These are phyloP conservation scores for Ceratina australensis DNA, from an alignment of 1,140 invertebrate genomes.

Conservation along the genomic window DNA sequence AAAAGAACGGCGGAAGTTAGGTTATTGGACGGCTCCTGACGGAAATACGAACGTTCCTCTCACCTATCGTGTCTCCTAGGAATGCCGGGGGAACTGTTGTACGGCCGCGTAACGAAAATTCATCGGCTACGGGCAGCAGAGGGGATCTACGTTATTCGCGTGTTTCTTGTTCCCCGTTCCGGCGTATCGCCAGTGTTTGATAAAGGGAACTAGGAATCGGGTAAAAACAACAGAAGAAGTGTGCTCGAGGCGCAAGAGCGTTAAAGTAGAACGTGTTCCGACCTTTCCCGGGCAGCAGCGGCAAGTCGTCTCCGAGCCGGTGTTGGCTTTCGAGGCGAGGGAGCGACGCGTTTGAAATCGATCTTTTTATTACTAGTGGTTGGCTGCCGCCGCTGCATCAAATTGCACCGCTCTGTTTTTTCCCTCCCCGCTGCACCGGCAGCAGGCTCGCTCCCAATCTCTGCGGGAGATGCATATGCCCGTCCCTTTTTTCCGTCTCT, in stretches of 20 bases:
- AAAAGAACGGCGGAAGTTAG: not conserved
- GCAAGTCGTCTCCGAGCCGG: not conserved
- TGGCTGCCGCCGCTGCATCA: conserved; percentile 11
- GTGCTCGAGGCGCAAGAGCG: no score
- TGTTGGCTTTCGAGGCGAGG: conserved; percentile 13
- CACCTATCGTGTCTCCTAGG: not conserved
- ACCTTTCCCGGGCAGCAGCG: not conserved
- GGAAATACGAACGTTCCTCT: conserved; percentile 11
- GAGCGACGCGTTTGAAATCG: conserved; percentile 15
- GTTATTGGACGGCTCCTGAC: not conserved
- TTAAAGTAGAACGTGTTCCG: not conserved
- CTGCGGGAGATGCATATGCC: conserved; percentile 13
- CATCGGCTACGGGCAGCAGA: not conserved
- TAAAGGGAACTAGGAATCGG: not conserved
- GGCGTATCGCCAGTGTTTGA: no score
- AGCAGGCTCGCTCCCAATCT: not conserved
- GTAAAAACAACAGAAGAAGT: not conserved
- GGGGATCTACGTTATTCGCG: no score
- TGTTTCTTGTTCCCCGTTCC: no score
- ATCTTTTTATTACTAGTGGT: conserved; percentile 24
- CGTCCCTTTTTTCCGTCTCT: no score
- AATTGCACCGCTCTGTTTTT: conserved; percentile 12
- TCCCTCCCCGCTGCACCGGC: not conserved
- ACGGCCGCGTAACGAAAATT: not conserved
- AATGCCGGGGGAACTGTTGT: not conserved